phyloP scores from a whole-genome alignment of 2,888 invertebrate species.

The Agrotis puta region DNA sequence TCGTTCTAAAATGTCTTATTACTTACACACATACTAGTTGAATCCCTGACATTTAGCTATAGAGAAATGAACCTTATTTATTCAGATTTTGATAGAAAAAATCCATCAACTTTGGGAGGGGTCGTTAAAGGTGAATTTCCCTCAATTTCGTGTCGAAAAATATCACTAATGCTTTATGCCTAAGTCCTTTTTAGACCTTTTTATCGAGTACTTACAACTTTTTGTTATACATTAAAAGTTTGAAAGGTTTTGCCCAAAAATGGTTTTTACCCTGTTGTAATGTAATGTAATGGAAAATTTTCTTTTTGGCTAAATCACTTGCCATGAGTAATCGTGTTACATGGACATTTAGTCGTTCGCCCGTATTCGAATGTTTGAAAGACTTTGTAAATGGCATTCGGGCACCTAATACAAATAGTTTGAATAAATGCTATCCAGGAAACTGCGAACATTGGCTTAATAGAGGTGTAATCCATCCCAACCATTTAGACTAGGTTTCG shows the following conservation, averaged over 20 bases:
- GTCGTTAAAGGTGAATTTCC: neutral
- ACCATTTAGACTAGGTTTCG: too few species aligned
- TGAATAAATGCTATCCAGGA: too few species aligned
- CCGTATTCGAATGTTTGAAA: too few species aligned
- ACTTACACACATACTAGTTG: neutral
- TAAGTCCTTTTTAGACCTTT: neutral
- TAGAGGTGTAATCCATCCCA: too few species aligned
- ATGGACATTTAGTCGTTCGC: too few species aligned
- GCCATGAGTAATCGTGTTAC: too few species aligned
- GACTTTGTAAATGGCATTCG: too few species aligned
- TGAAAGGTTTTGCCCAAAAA: neutral
- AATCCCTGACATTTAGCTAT: conserved; percentile 16
- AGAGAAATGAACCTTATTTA: conserved; percentile 4
- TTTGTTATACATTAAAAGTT: neutral
- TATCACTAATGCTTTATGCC: neutral
- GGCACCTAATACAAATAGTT: too few species aligned
- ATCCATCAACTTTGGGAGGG: neutral
- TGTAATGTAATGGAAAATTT: neutral
- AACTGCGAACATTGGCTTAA: too few species aligned
- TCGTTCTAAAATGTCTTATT: conserved; percentile 38
- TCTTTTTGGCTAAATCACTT: too few species aligned
- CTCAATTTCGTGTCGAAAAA: neutral
- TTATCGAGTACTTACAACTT: neutral
- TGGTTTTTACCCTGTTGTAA: neutral
- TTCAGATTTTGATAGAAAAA: too few species aligned